Conservation (phyloP, 1,140 invertebrate species). For the Drosophila subpulchrella region DNA sequence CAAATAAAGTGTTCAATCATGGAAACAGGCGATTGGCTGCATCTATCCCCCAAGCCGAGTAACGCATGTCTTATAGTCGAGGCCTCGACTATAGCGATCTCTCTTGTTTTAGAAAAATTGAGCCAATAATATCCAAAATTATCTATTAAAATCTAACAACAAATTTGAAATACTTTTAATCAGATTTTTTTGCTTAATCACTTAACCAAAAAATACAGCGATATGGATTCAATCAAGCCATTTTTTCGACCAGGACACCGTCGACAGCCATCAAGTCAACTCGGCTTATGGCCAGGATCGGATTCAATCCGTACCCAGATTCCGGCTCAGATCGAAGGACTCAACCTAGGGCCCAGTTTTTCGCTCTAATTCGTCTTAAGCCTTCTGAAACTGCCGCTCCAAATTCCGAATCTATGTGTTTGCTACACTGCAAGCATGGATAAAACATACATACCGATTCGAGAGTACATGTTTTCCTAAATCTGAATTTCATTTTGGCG, state of each 20-base stretch:
- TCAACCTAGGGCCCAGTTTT: conserved; percentile 44
- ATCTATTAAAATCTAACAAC: no score
- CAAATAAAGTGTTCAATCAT: no score
- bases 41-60: no score
- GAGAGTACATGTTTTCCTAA: conserved; percentile 2
- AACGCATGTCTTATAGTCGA: no score
- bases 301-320: conserved; percentile 13
- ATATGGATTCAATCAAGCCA: conserved; percentile 27
- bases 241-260: conserved; percentile 22
- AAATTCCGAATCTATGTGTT: conserved; percentile 4
- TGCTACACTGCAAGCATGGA: conserved; percentile 7
- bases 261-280: conserved; percentile 64
- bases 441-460: conserved; percentile 5
- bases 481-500: conserved; percentile 31
- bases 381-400: conserved; percentile 58
- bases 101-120: no score
- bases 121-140: no score
- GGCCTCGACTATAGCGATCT: no score
- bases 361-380: conserved; percentile 70
- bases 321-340: conserved; percentile 17
- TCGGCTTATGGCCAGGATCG: conserved; percentile 42
- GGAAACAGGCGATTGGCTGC: no score
- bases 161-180: not conserved
- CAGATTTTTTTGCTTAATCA: not conserved
- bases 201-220: not conserved